phyloP scores from a whole-genome alignment of 1,140 invertebrate species.

The Rhyzopertha dominica region DNA sequence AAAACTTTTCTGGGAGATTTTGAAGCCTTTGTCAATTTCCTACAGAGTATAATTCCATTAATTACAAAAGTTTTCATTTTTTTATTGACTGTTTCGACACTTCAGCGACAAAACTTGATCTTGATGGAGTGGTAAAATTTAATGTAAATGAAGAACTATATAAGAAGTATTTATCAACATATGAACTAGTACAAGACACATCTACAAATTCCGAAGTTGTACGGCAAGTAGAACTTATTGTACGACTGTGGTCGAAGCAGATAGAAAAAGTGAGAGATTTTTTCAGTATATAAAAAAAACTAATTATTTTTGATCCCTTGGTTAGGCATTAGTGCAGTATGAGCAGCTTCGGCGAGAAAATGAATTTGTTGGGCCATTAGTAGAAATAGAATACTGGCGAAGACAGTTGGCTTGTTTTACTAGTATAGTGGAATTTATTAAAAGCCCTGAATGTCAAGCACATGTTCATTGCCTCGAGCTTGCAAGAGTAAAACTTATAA shows the following conservation, averaged over 20 bases:
- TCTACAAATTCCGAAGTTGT: slow-evolving; percentile 50
- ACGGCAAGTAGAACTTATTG: slow-evolving; percentile 51
- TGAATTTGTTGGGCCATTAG: slow-evolving; percentile 71
- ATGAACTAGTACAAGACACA: slow-evolving; percentile 44
- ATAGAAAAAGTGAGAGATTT: slow-evolving; percentile 53
- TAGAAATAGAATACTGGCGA: slow-evolving; percentile 79
- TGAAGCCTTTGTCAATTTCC: slow-evolving; percentile 50
- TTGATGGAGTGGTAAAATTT: slow-evolving; percentile 53
- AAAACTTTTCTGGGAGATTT: slow-evolving; percentile 55
- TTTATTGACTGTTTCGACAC: slow-evolving; percentile 20
- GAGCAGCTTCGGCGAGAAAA: slow-evolving; percentile 75
- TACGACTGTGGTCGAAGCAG: slow-evolving; percentile 58
- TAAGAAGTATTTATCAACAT: slow-evolving; percentile 48
- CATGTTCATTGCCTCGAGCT: slow-evolving; percentile 62
- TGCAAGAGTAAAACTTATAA: too few relatives aligned
- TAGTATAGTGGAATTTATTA: slow-evolving; percentile 73
- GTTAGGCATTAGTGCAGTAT: slow-evolving; percentile 59
- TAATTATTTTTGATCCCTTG: slow-evolving; percentile 6
- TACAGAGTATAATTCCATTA: slow-evolving; percentile 42
- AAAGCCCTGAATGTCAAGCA: slow-evolving; percentile 56
- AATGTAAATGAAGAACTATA: slow-evolving; percentile 52
- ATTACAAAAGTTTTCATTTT: not conserved
- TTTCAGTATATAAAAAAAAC: too few relatives aligned
- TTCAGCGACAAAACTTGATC: slow-evolving; percentile 56
- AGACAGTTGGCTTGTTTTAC: slow-evolving; percentile 72